phyloP scores from a whole-genome alignment of 2,797 vertebrate genomes.

The Enteromius treurensis region DNA sequence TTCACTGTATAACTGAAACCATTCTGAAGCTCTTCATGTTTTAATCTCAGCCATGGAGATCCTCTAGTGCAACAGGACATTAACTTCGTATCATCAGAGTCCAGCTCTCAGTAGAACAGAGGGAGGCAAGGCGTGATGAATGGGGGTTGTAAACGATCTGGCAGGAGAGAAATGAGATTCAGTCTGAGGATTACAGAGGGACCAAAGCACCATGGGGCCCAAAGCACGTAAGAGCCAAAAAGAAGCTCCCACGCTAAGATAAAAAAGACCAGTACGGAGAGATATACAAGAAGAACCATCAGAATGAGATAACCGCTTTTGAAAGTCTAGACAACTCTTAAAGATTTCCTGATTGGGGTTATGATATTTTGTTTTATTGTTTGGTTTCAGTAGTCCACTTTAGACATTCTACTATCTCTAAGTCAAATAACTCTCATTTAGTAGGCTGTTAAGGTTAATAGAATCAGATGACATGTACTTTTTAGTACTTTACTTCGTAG shows the following conservation, averaged over 20 bases:
- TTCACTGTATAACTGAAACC: background rate
- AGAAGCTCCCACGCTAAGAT: constrained; percentile 37
- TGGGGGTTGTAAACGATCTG: constrained; percentile 50
- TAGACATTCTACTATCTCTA: background rate
- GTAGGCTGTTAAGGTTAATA: background rate
- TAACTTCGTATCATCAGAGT: constrained; percentile 46
- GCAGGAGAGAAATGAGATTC: constrained; percentile 51
- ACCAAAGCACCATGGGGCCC: constrained; percentile 27
- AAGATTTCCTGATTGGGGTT: constrained; percentile 3
- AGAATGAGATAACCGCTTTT: constrained; percentile 17
- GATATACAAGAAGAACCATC: background rate
- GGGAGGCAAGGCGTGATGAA: constrained; percentile 54
- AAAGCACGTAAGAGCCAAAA: constrained; percentile 17
- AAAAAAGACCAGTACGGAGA: constrained; percentile 10
- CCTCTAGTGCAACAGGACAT: constrained; percentile 45
- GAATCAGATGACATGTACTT: background rate
- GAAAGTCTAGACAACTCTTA: constrained; percentile 13
- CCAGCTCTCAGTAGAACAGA: constrained; percentile 29
- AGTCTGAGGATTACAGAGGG: constrained; percentile 45
- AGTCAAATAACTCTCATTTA: background rate
- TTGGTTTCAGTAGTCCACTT: background rate
- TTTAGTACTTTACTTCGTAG: background rate
- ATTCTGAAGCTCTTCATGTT: constrained; percentile 37
- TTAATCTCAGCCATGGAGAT: constrained; percentile 25
- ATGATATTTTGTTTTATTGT: background rate